These are phyloP conservation scores for Amphiprion percula DNA, from an alignment of 2,113 vertebrate genomes.

Conservation along the genomic window DNA sequence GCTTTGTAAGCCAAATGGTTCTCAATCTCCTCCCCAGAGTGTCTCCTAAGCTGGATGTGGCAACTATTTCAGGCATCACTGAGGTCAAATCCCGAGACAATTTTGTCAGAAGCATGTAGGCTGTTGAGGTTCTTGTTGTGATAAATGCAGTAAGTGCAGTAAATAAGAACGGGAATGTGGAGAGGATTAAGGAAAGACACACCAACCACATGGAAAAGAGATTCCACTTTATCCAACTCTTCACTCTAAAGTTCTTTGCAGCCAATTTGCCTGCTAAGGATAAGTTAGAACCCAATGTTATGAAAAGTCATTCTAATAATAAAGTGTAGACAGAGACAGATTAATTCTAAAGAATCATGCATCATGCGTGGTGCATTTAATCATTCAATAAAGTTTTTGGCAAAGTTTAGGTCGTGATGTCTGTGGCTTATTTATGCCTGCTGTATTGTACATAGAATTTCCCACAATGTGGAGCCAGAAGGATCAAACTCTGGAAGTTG, in stretches of 20 bases:
- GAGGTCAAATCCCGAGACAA: conserved; percentile 88
- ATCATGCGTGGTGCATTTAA: background rate
- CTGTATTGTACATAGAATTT: background rate
- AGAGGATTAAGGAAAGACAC: conserved; percentile 2
- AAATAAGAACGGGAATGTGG: conserved; percentile 5
- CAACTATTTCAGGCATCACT: conserved; percentile 89
- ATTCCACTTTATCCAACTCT: background rate
- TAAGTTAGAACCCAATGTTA: conserved; percentile 1
- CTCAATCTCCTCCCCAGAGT: conserved; percentile 88
- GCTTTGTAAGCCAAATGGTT: conserved; percentile 10
- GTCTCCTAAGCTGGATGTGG: conserved; percentile 90
- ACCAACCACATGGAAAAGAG: background rate
- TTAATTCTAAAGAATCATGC: conserved; percentile 8
- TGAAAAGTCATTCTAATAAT: conserved; percentile 1
- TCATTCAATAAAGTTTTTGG: conserved; percentile 3
- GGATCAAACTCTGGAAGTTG: conserved; percentile 12
- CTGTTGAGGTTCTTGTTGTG: conserved; percentile 77
- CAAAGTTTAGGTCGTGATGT: conserved; percentile 1
- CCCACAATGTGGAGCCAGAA: background rate
- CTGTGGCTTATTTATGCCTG: conserved; percentile 9
- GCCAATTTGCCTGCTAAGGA: background rate
- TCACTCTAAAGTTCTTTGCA: background rate
- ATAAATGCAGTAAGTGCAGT: conserved; percentile 19
- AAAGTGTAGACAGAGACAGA: background rate
- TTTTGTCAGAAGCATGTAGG: conserved; percentile 88